Evolutionary conservation across 2,888 invertebrate species (phyloP).

Genomic region (Folsomia candida): DNA sequence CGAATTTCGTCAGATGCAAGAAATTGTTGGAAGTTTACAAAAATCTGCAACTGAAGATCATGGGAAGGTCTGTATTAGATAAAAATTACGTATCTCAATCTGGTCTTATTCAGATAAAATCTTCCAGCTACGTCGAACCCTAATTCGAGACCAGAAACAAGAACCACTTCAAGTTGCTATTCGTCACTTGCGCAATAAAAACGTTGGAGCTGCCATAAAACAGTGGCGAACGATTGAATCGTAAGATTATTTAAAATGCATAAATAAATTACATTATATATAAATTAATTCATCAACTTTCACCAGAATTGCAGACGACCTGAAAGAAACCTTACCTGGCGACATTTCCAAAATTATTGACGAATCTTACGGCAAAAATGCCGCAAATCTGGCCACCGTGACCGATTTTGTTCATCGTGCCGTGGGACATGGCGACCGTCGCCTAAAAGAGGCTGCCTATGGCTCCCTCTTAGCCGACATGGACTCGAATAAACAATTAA

Average conservation of each 20-base stretch:
- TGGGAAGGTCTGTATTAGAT: constrained; percentile 26
- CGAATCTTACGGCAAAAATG: constrained; percentile 28
- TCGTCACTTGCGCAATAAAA: constrained; percentile 29
- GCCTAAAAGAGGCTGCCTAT: constrained; percentile 36
- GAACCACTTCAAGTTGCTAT: constrained; percentile 33
- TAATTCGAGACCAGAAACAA: constrained; percentile 37
- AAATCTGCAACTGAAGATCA: constrained; percentile 33
- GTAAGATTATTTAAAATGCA: too few species aligned
- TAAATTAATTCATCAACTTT: too few species aligned
- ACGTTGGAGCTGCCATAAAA: constrained; percentile 35
- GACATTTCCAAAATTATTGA: constrained; percentile 39
- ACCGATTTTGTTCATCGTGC: constrained; percentile 38
- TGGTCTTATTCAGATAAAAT: not conserved
- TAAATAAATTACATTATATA: too few species aligned
- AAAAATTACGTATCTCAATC: not conserved
- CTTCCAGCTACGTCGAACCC: constrained; percentile 28
- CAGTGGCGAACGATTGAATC: constrained; percentile 38
- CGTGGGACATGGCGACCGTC: constrained; percentile 29
- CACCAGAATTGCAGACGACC: constrained; percentile 38
- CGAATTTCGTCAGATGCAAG: constrained; percentile 23
- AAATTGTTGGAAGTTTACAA: constrained; percentile 25
- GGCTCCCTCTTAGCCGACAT: constrained; percentile 29
- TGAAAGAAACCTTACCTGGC: constrained; percentile 33
- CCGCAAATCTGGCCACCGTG: constrained; percentile 18
- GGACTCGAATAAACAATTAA: constrained; percentile 28